Evolutionary conservation across 1,140 invertebrate species (phyloP).

Genomic region (Ptiloglossa arizonensis): DNA sequence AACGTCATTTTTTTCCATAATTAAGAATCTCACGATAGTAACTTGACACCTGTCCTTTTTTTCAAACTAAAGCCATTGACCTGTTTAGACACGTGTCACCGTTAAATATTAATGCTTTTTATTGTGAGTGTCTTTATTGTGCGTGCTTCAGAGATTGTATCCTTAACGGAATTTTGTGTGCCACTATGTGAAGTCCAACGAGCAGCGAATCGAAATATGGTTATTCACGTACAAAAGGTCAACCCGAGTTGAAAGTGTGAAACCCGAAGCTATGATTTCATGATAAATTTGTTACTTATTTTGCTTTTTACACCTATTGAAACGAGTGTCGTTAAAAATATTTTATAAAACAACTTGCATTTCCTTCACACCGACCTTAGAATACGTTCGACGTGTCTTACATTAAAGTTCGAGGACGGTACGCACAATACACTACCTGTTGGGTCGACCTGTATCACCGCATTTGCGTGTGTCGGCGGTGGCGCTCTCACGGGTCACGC

Average conservation of each 20-base stretch:
- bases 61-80: constrained; percentile 35
- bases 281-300: neutral
- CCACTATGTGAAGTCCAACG: neutral
- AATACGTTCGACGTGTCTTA: constrained; percentile 25
- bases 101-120: constrained; percentile 22
- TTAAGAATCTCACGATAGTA: constrained; percentile 27
- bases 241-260: neutral
- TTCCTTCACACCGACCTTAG: constrained; percentile 19
- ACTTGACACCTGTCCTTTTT: constrained; percentile 39
- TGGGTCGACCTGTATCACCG: constrained; percentile 45
- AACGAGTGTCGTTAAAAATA: neutral
- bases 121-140: neutral
- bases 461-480: constrained; percentile 54
- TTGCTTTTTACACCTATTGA: neutral
- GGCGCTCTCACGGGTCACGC: constrained; percentile 54
- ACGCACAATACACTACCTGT: constrained; percentile 65
- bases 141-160: neutral
- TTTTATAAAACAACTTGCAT: neutral
- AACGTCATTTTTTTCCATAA: constrained; percentile 20
- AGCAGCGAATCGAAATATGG: neutral
- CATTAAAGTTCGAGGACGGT: constrained; percentile 61
- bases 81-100: constrained; percentile 48
- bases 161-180: neutral
- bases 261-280: neutral
- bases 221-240: constrained; percentile 28